Percentiles rank a stretch among this genome's conserved stretches.
Conservation (phyloP, 53 echinoderm and acorn worm species). For the Astropecten irregularis region DNA sequence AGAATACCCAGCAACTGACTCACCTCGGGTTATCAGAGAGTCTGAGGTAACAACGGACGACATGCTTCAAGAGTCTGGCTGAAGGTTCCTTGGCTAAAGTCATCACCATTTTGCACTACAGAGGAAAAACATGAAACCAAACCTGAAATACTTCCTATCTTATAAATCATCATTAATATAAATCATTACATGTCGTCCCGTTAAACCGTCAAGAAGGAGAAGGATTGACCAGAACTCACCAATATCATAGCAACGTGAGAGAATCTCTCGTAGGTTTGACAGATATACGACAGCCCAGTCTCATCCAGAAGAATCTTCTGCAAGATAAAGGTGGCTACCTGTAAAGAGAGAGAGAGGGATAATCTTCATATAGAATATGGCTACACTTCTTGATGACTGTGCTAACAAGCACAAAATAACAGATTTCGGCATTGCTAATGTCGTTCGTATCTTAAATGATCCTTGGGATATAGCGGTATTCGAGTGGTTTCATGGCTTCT, state of each 20-base stretch:
- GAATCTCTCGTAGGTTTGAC: conserved; percentile 98
- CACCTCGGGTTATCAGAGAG: conserved; percentile 97
- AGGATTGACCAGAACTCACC: no score
- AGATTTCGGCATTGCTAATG: no score
- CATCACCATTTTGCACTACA: conserved; percentile 97
- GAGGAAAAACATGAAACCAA: neutral
- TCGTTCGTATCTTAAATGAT: no score
- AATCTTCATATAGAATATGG: no score
- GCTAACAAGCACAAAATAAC: no score
- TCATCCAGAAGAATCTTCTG: conserved; percentile 98
- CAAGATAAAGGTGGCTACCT: conserved; percentile 98
- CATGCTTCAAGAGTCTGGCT: conserved; percentile 95
- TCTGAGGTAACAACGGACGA: conserved; percentile 96
- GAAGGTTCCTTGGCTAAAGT: conserved; percentile 97
- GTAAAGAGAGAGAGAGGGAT: conserved; percentile 10
- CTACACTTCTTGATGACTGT: no score
- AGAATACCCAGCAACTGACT: neutral
- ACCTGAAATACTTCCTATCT: no score
- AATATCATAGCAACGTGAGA: conserved; percentile 99
- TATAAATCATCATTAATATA: neutral
- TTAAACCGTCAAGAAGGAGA: no score
- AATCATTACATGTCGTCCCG: no score
- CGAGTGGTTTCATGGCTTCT: no score
- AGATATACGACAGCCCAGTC: conserved; percentile 95
- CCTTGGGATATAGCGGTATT: no score